phyloP scores from a whole-genome alignment of 2,888 invertebrate genomes.

The Leptopterna dolabrata region DNA sequence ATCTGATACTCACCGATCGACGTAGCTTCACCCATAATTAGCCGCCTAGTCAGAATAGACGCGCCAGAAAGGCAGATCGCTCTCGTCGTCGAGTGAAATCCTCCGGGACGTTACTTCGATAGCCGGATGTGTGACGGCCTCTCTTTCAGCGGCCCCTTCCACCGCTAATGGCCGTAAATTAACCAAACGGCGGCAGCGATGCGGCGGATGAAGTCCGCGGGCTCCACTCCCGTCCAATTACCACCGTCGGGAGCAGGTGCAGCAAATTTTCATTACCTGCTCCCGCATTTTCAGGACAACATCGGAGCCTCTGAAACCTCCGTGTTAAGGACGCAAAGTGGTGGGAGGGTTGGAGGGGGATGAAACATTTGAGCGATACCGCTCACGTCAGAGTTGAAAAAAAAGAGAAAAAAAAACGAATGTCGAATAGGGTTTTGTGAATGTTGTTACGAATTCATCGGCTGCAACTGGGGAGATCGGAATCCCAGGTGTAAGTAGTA shows the following conservation, averaged over 20 bases:
- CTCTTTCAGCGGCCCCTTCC: background rate
- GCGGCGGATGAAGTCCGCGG: constrained; percentile 7
- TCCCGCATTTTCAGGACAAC: background rate
- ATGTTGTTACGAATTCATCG: too few relatives aligned
- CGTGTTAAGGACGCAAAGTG: too few relatives aligned
- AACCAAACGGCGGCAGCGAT: constrained; percentile 11
- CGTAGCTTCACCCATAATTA: too few relatives aligned
- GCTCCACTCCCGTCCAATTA: constrained; percentile 3
- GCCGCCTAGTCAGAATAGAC: too few relatives aligned
- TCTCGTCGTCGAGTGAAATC: background rate
- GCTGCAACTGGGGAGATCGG: too few relatives aligned
- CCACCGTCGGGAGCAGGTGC: background rate
- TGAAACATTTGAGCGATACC: too few relatives aligned
- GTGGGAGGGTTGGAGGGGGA: too few relatives aligned
- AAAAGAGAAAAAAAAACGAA: too few relatives aligned
- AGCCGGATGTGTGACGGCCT: background rate
- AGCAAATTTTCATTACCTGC: constrained; percentile 11
- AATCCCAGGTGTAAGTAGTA: too few relatives aligned
- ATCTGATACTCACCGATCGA: too few relatives aligned
- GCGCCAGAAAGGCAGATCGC: background rate
- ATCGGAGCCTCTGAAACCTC: background rate
- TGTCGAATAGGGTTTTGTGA: too few relatives aligned
- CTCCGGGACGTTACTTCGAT: background rate
- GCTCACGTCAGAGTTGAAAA: too few relatives aligned
- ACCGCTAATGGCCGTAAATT: background rate